Base-by-base conservation (phyloP, 2,113 vertebrate genomes). In the Muntiacus reevesi region DNA sequence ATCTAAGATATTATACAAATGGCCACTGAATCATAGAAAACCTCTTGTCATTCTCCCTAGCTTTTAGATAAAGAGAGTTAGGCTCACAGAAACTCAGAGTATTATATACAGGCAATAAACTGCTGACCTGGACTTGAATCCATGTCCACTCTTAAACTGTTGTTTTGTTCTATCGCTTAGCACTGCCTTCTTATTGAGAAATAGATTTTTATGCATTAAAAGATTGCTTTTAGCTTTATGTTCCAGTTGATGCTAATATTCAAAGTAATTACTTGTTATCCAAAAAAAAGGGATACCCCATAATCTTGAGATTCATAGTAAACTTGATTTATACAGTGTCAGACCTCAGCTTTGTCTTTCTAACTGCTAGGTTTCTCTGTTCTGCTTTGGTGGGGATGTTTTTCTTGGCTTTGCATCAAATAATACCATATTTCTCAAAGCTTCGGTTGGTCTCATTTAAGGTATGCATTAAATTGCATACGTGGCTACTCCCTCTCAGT, bases 341-440 rank as follows among this genome's bases (percentile, higher is more conserved):
- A 74, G 4, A 74, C 16, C 16, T 40, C 21, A 54, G 43, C 19
- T 23, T 52, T 92, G 45, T 55, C 36, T 89, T 94, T 89, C 89
- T 74, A 55, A 45, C 67, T 54, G 64, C n/a, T 36, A 79, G 16
- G 23, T 81, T 93, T 82, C 36, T 89, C 52, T 89, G 12, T 90
- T 83, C 47, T 93, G 21, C 52, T 87, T 33, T 82, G 52, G 81
- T 33, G 74, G 40, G 23, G 43, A 27, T 94, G 33, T 89, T 92
- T 85, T 83, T 92, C 88, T 81, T 92, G 84, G 92, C 67, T 94
- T 92, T 94, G n/a, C 43, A 71, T 47, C 57, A 92, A 33, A 59
- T 16, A 47, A 50, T 50, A 25, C 43, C 21, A 5, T 57, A 60
- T 89, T 96, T 92, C 54, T 96, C 28, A 82, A 82, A 64, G 30